Conservation (phyloP, 2,113 vertebrate species). For the Campylorhamphus procurvoides region DNA sequence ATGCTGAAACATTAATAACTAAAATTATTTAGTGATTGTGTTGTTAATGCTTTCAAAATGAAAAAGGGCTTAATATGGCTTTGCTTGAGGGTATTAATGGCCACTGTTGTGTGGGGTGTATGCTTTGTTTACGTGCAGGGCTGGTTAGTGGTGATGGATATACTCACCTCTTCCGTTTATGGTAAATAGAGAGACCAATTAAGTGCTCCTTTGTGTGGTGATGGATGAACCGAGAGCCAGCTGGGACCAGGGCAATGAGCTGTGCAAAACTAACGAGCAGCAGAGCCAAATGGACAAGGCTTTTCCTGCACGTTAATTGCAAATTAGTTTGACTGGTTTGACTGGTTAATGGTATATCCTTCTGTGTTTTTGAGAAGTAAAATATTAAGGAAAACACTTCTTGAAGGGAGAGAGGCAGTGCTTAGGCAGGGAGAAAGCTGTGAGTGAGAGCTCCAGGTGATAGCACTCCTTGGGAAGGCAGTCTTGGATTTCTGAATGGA, state of each 20-base stretch:
- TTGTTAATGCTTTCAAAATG: slow-evolving; percentile 5
- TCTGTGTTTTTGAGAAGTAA: neutral
- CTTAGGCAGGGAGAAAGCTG: neutral
- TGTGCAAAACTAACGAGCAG: neutral
- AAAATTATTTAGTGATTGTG: neutral
- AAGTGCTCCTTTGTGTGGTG: slow-evolving; percentile 33
- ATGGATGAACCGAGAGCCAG: slow-evolving; percentile 6
- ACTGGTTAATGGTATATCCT: neutral
- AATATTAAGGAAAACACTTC: neutral
- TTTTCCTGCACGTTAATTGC: neutral
- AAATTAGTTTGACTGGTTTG: neutral
- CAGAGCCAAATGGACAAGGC: neutral
- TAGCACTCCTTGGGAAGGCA: fast-evolving
- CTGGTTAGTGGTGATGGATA: slow-evolving; percentile 43
- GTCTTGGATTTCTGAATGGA: neutral
- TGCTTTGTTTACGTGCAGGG: neutral
- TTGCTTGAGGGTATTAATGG: slow-evolving; percentile 1
- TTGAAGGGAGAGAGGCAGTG: neutral
- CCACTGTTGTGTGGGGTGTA: neutral
- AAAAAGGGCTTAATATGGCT: neutral
- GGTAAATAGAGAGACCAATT: slow-evolving; percentile 43
- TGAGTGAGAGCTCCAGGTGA: neutral
- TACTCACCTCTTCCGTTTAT: slow-evolving; percentile 13
- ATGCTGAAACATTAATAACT: neutral
- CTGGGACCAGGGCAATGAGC: slow-evolving; percentile 4